Percentiles rank a stretch among this genome's conserved stretches.
These are phyloP conservation scores for Tubulanus polymorphus DNA, from an alignment of 2,888 invertebrate species.

Conservation along the genomic window DNA sequence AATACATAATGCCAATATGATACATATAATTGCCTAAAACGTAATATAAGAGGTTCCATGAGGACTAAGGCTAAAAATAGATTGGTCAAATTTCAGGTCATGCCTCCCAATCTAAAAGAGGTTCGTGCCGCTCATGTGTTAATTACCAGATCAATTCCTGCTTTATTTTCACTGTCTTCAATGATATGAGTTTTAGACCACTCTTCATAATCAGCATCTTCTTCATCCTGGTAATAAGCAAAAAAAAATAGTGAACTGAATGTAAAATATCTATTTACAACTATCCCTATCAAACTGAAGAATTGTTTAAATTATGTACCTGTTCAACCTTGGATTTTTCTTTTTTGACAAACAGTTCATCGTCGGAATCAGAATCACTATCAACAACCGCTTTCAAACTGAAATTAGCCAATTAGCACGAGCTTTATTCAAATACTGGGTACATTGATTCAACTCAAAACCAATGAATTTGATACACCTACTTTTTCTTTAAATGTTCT, in stretches of 20 bases:
- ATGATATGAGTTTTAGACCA: constrained; percentile 71
- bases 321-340: constrained; percentile 46
- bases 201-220: constrained; percentile 66
- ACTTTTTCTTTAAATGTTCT: constrained; percentile 63
- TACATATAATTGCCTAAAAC: too few relatives aligned
- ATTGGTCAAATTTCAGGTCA: too few relatives aligned
- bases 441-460: too few relatives aligned
- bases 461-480: too few relatives aligned
- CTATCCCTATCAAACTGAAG: too few relatives aligned
- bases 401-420: too few relatives aligned
- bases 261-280: background rate
- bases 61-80: too few relatives aligned
- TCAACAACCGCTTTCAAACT: constrained; percentile 10
- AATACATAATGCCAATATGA: too few relatives aligned
- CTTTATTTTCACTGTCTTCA: constrained; percentile 59
- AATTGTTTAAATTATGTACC: constrained; percentile 23
- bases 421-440: too few relatives aligned
- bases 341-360: constrained; percentile 28
- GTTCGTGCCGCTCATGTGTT: background rate
- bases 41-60: too few relatives aligned
- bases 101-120: background rate
- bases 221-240: constrained; percentile 27
- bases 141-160: constrained; percentile 54
- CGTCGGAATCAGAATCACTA: constrained; percentile 22
- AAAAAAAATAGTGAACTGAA: background rate